Base-by-base conservation (phyloP, 2,888 invertebrate species). In the Reticulitermes lucifugus region DNA sequence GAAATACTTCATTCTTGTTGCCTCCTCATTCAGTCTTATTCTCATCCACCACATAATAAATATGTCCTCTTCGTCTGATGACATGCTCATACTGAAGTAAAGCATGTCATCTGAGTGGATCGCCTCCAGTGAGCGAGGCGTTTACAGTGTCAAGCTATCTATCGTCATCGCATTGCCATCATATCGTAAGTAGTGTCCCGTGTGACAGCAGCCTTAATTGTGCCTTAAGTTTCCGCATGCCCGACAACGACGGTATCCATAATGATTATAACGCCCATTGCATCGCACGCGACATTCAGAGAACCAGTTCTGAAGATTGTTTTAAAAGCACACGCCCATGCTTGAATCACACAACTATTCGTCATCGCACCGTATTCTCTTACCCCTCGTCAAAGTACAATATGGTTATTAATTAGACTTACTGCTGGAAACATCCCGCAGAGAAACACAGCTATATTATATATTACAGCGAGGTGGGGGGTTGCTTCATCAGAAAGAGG, bases 381-480 rank as follows among this genome's bases (percentile, higher is more conserved):
- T 22, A 59, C 70, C 43, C 82, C 22, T n/a, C 41, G 46, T 60
- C 22, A n/a, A 59, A 25, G 25, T 65, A 70, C 60, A 82, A 82
- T 55, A 55, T 79, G 82, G 65, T 82, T 82, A 82, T 82, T 82
- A 82, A 82, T 82, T 82, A 70, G 82, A 82, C 59, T 82, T 82
- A 82, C 82, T 60, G 82, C 25, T 65, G 60, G 46, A 25, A 41
- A 25, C n/a, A 25, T 25, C 79, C 79, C 55, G 79, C 25, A 29
- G 29, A 79, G 79, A 46, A 55, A 55, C 25, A 46, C 29, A 79
- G 79, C 79, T 43, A 79, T 55, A 79, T 79, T 79, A 79, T 79
- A 79, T 79, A 79, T 79, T 79, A 25, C 12, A 65, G 65, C 7
- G 25, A n/a, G 65, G 25, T n/a, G 79, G 14, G 25, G 51, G 79